phyloP scores from a whole-genome alignment of 2,888 invertebrate species.

The Nasonia oneida region DNA sequence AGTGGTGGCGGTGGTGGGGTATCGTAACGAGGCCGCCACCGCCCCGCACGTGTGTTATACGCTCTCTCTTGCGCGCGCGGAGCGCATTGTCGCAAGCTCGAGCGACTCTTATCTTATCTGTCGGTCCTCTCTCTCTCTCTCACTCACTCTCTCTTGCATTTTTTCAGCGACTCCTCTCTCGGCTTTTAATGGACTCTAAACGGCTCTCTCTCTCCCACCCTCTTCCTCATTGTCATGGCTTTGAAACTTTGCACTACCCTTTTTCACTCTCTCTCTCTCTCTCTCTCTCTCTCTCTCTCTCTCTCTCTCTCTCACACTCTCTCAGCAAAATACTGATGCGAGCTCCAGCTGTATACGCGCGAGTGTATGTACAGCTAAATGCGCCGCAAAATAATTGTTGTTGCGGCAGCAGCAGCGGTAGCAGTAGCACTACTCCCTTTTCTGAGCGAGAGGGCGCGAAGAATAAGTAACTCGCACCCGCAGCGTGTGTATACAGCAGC shows the following conservation, averaged over 20 bases:
- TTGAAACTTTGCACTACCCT: slow-evolving; percentile 59
- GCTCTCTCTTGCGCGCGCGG: not conserved
- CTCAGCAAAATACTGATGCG: not conserved
- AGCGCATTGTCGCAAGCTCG: slow-evolving; percentile 27
- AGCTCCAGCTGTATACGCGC: not conserved
- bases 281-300: not conserved
- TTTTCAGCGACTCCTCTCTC: slow-evolving; percentile 8
- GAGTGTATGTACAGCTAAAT: not conserved
- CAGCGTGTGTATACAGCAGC: no score
- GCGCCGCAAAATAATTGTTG: slow-evolving; percentile 41
- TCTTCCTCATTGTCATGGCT: slow-evolving; percentile 52
- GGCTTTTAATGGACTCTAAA: slow-evolving; percentile 57
- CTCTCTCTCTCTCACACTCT: no score
- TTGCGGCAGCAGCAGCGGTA: not conserved
- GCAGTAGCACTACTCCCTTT: not conserved
- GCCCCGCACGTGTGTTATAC: not conserved
- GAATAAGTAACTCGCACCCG: slow-evolving; percentile 49
- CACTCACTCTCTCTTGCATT: not conserved
- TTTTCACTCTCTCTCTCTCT: not conserved
- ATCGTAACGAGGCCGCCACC: slow-evolving; percentile 10
- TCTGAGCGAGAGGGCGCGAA: slow-evolving; percentile 10
- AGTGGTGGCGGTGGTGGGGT: not conserved
- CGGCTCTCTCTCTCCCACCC: slow-evolving; percentile 6
- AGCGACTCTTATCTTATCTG: slow-evolving; percentile 50
- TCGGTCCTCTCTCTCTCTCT: not conserved